Base-by-base conservation (phyloP, 1,140 invertebrate genomes). In the Eumaeus atala region DNA sequence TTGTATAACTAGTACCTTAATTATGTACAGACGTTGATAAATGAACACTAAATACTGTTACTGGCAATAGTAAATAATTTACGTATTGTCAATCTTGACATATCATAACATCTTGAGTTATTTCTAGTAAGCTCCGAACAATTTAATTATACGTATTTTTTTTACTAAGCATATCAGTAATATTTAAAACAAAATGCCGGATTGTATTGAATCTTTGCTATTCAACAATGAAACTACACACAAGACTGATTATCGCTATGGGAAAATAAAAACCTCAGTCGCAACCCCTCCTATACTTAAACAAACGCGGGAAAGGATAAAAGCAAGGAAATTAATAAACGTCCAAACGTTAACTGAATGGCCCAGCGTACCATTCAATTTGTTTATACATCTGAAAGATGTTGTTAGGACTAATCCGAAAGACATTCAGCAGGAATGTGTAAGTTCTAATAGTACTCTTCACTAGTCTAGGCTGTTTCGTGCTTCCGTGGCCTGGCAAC, bases 211-310 rank as follows among this genome's bases (percentile, higher is more conserved):
- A 40, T 44, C 51, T 0, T 59, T 79, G 66, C 62, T 79, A 2
- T 82, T 77, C 35, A 47, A 76, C 33, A 61, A 70, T 44, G 70
- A 64, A 42, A 73, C 76, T 0, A 73, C 71, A 0, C 61, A 76
- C 34, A 60, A 48, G 40, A 72, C 66, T 0, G 66, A 76, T 16
- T 82, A 62, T 28, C 64, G 54, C n/a, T 33, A 42, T 10, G 47
- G 48, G 1, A 52, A 62, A 1, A 61, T 76, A 5, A 53, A 36
- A n/a, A 56, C 61, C 3, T 59, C 63, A 4, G 47, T 61, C 0
- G 48, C 54, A 8, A 78, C 72, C 0, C 44, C 37, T 3, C 73
- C 73, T 47, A 53, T 65, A n/a, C 56, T 53, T 3, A 73, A 64
- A 33, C 40, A 48, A 1, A 49, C 28, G n/a, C 3, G 18, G 4